A percentile compares a stretch with the other conserved stretches of the same genome.
Evolutionary conservation across 2,888 invertebrate species (phyloP).

Genomic region (Rhagonycha lutea): DNA sequence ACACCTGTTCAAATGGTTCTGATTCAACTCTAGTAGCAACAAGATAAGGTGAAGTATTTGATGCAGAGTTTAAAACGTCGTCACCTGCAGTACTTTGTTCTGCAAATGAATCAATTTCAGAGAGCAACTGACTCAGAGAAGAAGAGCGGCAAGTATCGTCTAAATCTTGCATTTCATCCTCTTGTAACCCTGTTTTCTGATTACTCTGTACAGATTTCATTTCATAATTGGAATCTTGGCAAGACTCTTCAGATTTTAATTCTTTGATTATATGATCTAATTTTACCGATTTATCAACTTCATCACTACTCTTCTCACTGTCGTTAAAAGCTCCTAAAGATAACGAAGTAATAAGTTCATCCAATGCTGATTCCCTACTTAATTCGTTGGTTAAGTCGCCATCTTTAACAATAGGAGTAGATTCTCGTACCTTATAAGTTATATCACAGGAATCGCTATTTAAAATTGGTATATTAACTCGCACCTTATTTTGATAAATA

Average conservation of each 20-base stretch:
- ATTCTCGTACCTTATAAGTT: constrained; percentile 26
- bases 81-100: constrained; percentile 58
- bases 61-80: constrained; percentile 55
- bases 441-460: constrained; percentile 37
- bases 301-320: constrained; percentile 31
- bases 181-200: not conserved
- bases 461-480: constrained; percentile 32
- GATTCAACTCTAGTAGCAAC: constrained; percentile 38
- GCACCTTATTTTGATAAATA: constrained; percentile 34
- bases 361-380: constrained; percentile 54
- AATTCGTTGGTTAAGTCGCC: constrained; percentile 8
- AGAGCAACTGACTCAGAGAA: constrained; percentile 30
- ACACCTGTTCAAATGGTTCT: constrained; percentile 41
- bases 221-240: not conserved
- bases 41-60: constrained; percentile 45
- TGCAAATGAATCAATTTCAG: constrained; percentile 55
- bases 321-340: constrained; percentile 65
- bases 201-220: not conserved
- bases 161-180: not conserved
- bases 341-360: constrained; percentile 73
- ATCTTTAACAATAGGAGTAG: constrained; percentile 6
- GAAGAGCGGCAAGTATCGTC: constrained; percentile 13
- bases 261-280: constrained; percentile 43
- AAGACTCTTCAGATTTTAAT: not conserved
- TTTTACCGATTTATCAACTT: constrained; percentile 43